These are phyloP conservation scores for Parnassius glacialis DNA, from an alignment of 2,888 invertebrate genomes.

Conservation along the genomic window DNA sequence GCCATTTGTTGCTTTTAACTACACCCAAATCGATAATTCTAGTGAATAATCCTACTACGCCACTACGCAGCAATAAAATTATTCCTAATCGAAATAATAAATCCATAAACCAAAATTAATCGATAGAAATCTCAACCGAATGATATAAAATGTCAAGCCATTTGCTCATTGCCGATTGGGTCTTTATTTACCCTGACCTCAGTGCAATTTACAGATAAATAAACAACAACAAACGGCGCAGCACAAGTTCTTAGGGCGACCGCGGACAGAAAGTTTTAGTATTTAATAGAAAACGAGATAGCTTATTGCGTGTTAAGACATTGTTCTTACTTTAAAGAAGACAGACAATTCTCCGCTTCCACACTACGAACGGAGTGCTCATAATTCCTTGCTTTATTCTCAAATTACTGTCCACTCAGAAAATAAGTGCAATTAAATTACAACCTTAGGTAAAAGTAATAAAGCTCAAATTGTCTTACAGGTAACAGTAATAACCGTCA, in stretches of 20 bases:
- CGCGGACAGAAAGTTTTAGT: constrained; percentile 21
- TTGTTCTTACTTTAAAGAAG: constrained; percentile 22
- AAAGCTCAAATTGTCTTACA: not conserved
- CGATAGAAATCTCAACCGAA: no score
- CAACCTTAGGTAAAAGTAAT: not conserved
- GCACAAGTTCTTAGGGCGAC: constrained; percentile 20
- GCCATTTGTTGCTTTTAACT: no score
- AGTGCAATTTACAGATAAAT: constrained; percentile 14
- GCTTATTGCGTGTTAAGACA: constrained; percentile 23
- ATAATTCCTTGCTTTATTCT: constrained; percentile 26
- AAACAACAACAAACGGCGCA: constrained; percentile 21
- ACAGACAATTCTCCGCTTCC: constrained; percentile 21
- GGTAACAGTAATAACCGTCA: constrained; percentile 11
- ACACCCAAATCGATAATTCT: no score
- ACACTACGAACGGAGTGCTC: constrained; percentile 12
- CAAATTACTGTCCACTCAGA: constrained; percentile 24
- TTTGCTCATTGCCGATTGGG: constrained; percentile 7
- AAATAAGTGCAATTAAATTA: not conserved
- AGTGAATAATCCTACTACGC: no score
- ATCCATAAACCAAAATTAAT: no score
- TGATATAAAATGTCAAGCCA: constrained; percentile 1
- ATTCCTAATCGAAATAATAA: no score
- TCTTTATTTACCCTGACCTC: constrained; percentile 12
- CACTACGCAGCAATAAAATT: no score
- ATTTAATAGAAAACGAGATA: constrained; percentile 22